Evolutionary conservation across 2,888 invertebrate genomes (phyloP).

Genomic region (Deroplatys truncata): DNA sequence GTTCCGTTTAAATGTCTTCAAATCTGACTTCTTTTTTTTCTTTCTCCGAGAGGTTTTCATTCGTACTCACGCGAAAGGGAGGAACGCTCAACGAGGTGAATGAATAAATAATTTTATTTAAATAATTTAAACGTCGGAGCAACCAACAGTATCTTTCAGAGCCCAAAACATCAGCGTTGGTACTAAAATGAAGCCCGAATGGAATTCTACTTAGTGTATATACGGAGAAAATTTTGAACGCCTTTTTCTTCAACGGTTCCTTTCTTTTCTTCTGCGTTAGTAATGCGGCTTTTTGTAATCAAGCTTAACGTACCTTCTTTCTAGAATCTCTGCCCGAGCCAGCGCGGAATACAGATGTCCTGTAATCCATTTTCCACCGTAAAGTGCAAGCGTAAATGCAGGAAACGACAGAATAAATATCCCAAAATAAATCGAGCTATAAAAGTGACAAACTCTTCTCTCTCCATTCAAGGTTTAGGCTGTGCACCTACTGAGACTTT

Average conservation of each 20-base stretch:
- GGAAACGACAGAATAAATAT: not conserved
- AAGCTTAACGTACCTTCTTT: not conserved
- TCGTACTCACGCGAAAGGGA: not conserved
- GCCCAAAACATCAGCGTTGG: not conserved
- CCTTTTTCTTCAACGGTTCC: not conserved
- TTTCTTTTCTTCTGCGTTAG: not conserved
- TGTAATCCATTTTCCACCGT: not conserved
- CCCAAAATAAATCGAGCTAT: not conserved
- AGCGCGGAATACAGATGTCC: not conserved
- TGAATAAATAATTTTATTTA: not conserved
- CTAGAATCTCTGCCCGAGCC: not conserved
- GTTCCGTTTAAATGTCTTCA: not conserved
- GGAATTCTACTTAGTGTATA: not conserved
- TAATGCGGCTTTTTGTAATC: not conserved
- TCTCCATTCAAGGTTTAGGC: too few relatives aligned
- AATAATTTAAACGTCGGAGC: not conserved
- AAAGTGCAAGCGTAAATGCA: not conserved
- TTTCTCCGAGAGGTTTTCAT: not conserved
- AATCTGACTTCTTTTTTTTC: not conserved
- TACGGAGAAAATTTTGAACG: not conserved
- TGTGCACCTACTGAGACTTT: too few relatives aligned
- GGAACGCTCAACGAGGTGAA: not conserved
- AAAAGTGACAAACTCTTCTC: too few relatives aligned
- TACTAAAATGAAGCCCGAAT: not conserved
- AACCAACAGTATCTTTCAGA: not conserved